A percentile compares a stretch with the other conserved stretches of the same genome.
Evolutionary conservation across 2,888 invertebrate species (phyloP).

Genomic region (Ophion ventricosus): DNA sequence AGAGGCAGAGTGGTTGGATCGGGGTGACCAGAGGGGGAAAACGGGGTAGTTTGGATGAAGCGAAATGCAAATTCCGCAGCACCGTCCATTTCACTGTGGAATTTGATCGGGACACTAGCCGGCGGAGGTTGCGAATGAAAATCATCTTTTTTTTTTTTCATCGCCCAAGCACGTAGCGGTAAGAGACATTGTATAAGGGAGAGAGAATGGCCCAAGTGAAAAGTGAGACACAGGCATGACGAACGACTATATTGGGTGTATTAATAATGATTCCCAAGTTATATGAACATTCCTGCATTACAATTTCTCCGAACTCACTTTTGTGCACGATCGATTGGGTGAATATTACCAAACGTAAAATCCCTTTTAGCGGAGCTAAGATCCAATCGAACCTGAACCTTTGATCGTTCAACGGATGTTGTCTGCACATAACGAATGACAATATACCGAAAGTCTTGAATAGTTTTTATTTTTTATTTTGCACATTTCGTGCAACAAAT

Average conservation of each 20-base stretch:
- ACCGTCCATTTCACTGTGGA: conserved; percentile 64
- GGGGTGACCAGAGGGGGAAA: neutral
- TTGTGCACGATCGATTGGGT: conserved; percentile 3
- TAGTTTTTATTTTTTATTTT: neutral
- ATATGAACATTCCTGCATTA: conserved; percentile 34
- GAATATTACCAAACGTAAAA: neutral
- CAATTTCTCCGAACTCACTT: conserved; percentile 14
- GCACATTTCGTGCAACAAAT: neutral
- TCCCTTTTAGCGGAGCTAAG: neutral
- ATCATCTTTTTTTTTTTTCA: conserved; percentile 55
- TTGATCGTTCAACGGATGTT: too few relatives aligned
- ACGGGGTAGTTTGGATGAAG: conserved; percentile 34
- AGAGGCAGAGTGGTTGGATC: neutral
- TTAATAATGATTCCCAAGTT: conserved; percentile 9
- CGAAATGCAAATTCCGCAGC: conserved; percentile 61
- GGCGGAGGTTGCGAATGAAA: conserved; percentile 58
- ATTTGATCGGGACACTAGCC: conserved; percentile 64
- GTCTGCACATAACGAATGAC: neutral
- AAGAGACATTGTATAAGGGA: conserved; percentile 9
- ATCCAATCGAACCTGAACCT: neutral
- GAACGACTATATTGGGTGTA: conserved; percentile 32
- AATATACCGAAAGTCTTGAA: neutral
- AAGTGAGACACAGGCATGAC: conserved; percentile 16
- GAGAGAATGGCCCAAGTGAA: conserved; percentile 21
- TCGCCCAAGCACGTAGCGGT: conserved; percentile 8